These are phyloP conservation scores for Paramisgurnus dabryanus DNA, from an alignment of 2,113 vertebrate genomes.

Conservation along the genomic window DNA sequence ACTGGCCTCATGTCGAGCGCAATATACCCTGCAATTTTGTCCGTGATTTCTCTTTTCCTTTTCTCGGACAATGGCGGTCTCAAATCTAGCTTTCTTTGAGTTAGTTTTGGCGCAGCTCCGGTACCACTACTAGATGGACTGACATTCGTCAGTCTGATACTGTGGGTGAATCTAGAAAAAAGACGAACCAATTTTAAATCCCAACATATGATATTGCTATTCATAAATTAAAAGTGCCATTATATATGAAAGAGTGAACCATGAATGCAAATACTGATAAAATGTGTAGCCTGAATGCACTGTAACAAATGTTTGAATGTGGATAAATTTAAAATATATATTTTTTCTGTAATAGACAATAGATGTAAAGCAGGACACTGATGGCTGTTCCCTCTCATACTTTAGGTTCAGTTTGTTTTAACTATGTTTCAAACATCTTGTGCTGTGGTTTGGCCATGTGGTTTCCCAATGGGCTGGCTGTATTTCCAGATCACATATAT, in stretches of 20 bases:
- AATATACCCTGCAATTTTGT: neutral
- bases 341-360: neutral
- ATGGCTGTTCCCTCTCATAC: constrained; percentile 41
- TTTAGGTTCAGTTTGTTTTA: constrained; percentile 89
- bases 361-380: neutral
- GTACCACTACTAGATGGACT: too few relatives aligned
- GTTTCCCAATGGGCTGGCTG: constrained; percentile 89
- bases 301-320: too few relatives aligned
- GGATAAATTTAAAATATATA: too few relatives aligned
- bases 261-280: too few relatives aligned
- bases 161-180: too few relatives aligned
- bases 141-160: too few relatives aligned
- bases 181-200: neutral
- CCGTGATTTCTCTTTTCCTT: too few relatives aligned
- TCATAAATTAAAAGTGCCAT: too few relatives aligned
- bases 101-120: constrained; percentile 34
- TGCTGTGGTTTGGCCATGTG: constrained; percentile 88
- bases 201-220: too few relatives aligned
- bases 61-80: too few relatives aligned
- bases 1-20: neutral
- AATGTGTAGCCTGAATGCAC: too few relatives aligned
- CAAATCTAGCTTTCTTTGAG: constrained; percentile 39
- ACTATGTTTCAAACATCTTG: constrained; percentile 89
- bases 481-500: constrained; percentile 95
- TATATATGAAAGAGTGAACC: too few relatives aligned